Evolutionary conservation across 2,888 invertebrate genomes (phyloP), one percentile per base, ranked within the genome.

Genomic region (Drosophila ochracea): DNA sequence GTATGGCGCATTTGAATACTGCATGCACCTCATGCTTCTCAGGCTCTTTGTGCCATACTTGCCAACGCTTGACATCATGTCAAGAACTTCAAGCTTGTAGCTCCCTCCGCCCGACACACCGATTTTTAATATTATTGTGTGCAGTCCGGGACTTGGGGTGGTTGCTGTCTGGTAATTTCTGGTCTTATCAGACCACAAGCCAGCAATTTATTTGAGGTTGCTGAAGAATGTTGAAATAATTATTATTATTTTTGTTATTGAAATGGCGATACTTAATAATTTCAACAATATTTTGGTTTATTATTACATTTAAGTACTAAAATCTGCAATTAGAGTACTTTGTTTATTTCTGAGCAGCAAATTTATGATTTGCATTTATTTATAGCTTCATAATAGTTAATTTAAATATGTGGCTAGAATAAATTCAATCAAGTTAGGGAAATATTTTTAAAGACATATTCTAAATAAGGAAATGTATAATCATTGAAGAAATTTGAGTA

Each of bases 61-160:
- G 54, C 67, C 19, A 80, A 60, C 72, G 63, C 75, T 79, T 79
- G 82, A 82, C 83, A 84, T 72, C 70, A 76, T 73, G 64, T 82
- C 82, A 84, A 63, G 57, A 73, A 54, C 84, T 76, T 66, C 47
- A 63, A 61, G 74, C 68, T 52, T 65, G 58, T 50, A 69, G 30
- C 53, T 37, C 28, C 30, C 54, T 31, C 4, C 37, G 33, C 39
- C 43, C 35, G 33, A 16, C 16, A 35, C 61, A 61, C 62, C 30
- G 61, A 65, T 72, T 80, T 82, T 82, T 81, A 82, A 83, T 83
- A 74, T 61, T 47, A 74, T 80, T 72, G 67, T 63, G 47, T 31
- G 41, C 53, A 64, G 54, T 39, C 43, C 47, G 62, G 16, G 9
- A 21, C 49, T 53, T 66, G 39, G 35, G 60, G 28, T 47, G 39